These are phyloP conservation scores for Brachionus angularis DNA, from an alignment of 1,140 invertebrate genomes.

Conservation along the genomic window DNA sequence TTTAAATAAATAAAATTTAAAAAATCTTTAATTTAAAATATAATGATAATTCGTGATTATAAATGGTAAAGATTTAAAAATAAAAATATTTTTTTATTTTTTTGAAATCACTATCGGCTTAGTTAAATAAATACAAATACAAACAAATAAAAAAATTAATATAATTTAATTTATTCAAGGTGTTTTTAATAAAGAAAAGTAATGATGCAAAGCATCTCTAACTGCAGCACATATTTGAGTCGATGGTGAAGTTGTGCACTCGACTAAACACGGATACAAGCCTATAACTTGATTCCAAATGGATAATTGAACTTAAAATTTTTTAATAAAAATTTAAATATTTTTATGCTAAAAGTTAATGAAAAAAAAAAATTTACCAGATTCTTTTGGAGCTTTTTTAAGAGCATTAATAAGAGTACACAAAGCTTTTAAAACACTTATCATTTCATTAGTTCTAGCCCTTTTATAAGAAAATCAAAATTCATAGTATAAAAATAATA, in stretches of 20 bases:
- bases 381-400: slow-evolving; percentile 79
- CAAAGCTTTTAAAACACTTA: slow-evolving; percentile 90
- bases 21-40: no score
- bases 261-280: slow-evolving; percentile 82
- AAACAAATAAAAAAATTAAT: no score
- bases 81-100: no score
- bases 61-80: no score
- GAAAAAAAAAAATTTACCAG: no score
- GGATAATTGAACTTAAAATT: slow-evolving; percentile 69
- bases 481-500: not conserved
- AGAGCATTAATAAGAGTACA: slow-evolving; percentile 83
- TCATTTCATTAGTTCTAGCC: slow-evolving; percentile 87
- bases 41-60: no score
- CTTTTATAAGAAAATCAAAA: slow-evolving; percentile 63
- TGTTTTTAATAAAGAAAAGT: slow-evolving; percentile 15
- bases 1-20: no score
- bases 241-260: slow-evolving; percentile 73
- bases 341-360: no score
- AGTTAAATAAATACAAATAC: no score
- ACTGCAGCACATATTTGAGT: slow-evolving; percentile 47
- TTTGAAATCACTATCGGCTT: no score
- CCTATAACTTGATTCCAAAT: slow-evolving; percentile 88
- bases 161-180: no score
- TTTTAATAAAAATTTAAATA: not conserved
- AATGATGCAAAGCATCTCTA: slow-evolving; percentile 32